Base-by-base conservation (phyloP, 2,888 invertebrate species). In the Polydrusus cervinus region DNA sequence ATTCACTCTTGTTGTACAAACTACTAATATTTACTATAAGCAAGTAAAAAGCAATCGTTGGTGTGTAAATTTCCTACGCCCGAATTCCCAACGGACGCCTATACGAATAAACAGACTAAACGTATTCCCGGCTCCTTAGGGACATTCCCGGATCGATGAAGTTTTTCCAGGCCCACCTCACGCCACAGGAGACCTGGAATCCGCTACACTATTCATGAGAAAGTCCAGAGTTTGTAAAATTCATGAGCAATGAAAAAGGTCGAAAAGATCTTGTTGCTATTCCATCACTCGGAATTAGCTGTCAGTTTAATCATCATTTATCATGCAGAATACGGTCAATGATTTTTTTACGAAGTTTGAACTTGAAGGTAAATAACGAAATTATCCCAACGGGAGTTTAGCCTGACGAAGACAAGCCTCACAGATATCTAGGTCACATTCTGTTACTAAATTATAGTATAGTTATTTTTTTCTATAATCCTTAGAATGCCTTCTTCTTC, bases 191-290 rank as follows among this genome's bases (percentile, higher is more conserved):
- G 76, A 73, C 65, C 75, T 43, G 45, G 38, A 64, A 65, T 55
- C 43, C 71, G 75, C 72, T 76, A 69, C 76, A 76, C 76, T 73
- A 76, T 76, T 76, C 76, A 76, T 76, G 76, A 76, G 69, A 10
- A 51, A 57, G 71, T 72, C 69, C 64, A 67, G 57, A 68, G 76
- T 73, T 73, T 76, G 69, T 61, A 73, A 69, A 76, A 76, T 76
- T 76, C 73, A 76, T 73, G 76, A 76, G 64, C 51, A 66, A 75
- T 67, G 55, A 69, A 76, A 72, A 71, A 76, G 62, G 38, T 47
- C 61, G 40, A 75, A 75, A 70, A 40, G 66, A 61, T 75, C 71
- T 69, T 61, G 43, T 73, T 49, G 64, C 64, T 64, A 47, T 64
- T 49, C 64, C 64, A 55, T 71, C 75, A 68, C 62, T 53, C 45